A percentile compares a stretch with the other conserved stretches of the same genome.
phyloP scores from a whole-genome alignment of 2,113 vertebrate species.

The Pitta sordida region DNA sequence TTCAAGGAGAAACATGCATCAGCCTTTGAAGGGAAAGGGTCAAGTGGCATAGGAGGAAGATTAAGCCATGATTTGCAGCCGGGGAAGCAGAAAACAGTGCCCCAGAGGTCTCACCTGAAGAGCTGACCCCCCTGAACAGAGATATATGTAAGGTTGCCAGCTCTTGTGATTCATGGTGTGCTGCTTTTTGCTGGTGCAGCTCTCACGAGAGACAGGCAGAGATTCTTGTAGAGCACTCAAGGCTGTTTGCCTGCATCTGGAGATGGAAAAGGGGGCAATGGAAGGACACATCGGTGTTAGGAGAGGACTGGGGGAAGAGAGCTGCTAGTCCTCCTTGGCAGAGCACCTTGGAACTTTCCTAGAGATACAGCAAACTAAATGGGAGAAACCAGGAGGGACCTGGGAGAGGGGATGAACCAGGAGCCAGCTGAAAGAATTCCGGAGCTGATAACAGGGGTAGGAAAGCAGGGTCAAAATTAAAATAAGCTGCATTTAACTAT shows the following conservation, averaged over 20 bases:
- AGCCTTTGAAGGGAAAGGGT: background rate
- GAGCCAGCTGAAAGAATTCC: background rate
- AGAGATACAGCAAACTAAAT: accelerated
- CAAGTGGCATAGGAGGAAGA: background rate
- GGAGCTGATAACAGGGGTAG: background rate
- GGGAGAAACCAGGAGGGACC: background rate
- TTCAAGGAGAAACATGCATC: slow-evolving; percentile 52
- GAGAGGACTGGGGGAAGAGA: background rate
- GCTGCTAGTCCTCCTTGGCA: background rate
- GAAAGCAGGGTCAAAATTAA: background rate
- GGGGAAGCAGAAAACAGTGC: background rate
- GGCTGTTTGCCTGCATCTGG: background rate
- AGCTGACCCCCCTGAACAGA: slow-evolving; percentile 15
- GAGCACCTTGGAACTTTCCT: background rate
- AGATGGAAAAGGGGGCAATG: background rate
- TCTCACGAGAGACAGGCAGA: background rate
- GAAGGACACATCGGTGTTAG: background rate
- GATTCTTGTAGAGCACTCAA: background rate
- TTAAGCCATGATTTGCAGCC: slow-evolving; percentile 23
- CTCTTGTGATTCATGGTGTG: background rate
- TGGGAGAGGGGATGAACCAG: background rate
- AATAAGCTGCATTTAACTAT: background rate
- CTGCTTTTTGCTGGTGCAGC: slow-evolving; percentile 4
- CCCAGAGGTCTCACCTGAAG: slow-evolving; percentile 22
- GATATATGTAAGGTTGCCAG: background rate